Base-by-base conservation (phyloP, 2,888 invertebrate genomes). In the Aethes cnicana region DNA sequence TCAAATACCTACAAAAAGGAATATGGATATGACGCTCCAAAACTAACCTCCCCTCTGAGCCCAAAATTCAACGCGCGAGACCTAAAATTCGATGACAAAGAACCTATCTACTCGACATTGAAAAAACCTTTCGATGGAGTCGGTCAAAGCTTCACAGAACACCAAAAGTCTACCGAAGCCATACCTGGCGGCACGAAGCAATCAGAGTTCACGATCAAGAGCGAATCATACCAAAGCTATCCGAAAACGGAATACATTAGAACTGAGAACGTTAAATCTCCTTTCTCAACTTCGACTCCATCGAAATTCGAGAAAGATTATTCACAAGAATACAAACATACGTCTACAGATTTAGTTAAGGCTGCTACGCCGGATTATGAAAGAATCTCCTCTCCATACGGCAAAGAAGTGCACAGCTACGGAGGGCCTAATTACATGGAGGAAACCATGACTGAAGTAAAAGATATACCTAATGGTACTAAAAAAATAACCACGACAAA, bases 401-500 rank as follows among this genome's bases (percentile, higher is more conserved):
- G 84, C 16, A 87, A 84, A 50, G 87, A 88, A 5, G 72, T 72
- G 1, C 76, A 79, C 57, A 78, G 75, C 47, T 83, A 78, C 59
- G 84, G 87, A 2, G 88, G 84, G 2, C 90, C 90, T 0, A 86
- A 90, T 43, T 90, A 71, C 56, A 83, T 77, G 68, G 90, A 90
- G 36, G 90, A 90, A 63, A 90, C 90, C 0, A 90, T 81, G 0
- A 90, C 90, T 0, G 92, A 92, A 47, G 90, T 87, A 0, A 91
- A 91, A 53, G 84, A 86, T 23, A 82, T 90, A 33, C 92, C 92
- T 0, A 91, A 91, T 23, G 91, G 91, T 1, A 90, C 89, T 0
- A 83, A 91, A 37, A 91, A 91, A 53, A 84, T 91, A 0, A 90
- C 91, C 0, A 91, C 90, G 0, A 91, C 91, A 0, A 91, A 91